phyloP scores from a whole-genome alignment of 1,140 invertebrate genomes.

The Drosophila prosaltans region DNA sequence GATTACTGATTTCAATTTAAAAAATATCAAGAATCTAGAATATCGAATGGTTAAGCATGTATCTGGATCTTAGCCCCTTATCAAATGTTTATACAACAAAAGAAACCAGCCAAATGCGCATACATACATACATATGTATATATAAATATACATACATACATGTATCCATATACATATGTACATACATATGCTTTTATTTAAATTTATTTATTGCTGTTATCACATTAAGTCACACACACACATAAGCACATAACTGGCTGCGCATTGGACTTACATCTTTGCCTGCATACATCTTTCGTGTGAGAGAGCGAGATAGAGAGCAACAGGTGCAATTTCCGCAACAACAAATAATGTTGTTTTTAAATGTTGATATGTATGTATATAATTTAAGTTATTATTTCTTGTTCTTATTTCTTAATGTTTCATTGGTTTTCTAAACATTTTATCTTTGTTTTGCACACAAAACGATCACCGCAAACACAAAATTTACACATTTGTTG shows the following conservation, averaged over 20 bases:
- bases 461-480: neutral
- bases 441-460: neutral
- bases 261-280: slow-evolving; percentile 64
- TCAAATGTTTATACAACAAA: neutral
- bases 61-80: neutral
- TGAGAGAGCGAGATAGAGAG: slow-evolving; percentile 1
- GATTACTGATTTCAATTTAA: too few relatives aligned
- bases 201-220: slow-evolving; percentile 6
- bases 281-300: slow-evolving; percentile 39
- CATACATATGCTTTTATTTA: slow-evolving; percentile 3
- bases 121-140: neutral
- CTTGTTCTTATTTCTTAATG: neutral
- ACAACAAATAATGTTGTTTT: neutral
- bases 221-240: slow-evolving; percentile 2
- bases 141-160: slow-evolving; percentile 5
- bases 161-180: neutral
- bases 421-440: neutral
- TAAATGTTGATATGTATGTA: neutral
- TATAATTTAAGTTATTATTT: slow-evolving; percentile 4
- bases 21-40: too few relatives aligned
- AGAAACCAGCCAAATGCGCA: neutral
- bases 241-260: slow-evolving; percentile 34
- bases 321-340: slow-evolving; percentile 18
- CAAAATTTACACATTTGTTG: neutral
- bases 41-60: too few relatives aligned